These are phyloP conservation scores for Labia minor DNA, from an alignment of 2,888 invertebrate species.

Conservation along the genomic window DNA sequence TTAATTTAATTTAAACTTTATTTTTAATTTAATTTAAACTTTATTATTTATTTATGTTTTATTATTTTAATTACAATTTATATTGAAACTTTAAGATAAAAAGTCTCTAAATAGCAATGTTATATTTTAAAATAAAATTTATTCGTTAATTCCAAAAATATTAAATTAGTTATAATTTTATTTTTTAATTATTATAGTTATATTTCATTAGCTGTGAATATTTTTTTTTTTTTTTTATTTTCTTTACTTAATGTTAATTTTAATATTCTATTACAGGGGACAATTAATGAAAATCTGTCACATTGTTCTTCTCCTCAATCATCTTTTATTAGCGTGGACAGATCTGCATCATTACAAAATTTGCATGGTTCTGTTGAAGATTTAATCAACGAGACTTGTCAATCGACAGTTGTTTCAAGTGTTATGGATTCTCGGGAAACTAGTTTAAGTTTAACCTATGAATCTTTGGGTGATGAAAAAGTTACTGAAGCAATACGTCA, in stretches of 20 bases:
- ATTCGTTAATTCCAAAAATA: too few species aligned
- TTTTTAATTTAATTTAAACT: too few species aligned
- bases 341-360: conserved; percentile 43
- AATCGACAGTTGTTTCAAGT: not conserved
- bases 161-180: too few species aligned
- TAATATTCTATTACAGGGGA: not conserved
- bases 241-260: not conserved
- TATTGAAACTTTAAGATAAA: too few species aligned
- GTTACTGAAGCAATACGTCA: conserved; percentile 50
- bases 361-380: conserved; percentile 59
- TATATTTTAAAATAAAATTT: too few species aligned
- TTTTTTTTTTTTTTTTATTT: not conserved
- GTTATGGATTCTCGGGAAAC: not conserved
- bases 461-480: conserved; percentile 17
- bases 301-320: conserved; percentile 29
- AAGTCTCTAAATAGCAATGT: too few species aligned
- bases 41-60: too few species aligned
- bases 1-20: too few species aligned
- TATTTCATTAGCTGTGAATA: too few species aligned
- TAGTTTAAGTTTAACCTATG: not conserved
- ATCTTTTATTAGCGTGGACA: conserved; percentile 27
- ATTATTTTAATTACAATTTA: too few species aligned
- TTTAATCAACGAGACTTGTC: conserved; percentile 32
- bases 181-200: not conserved
- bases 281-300: conserved; percentile 21